phyloP scores from a whole-genome alignment of 2,888 invertebrate species.

The Rosalia funebris region DNA sequence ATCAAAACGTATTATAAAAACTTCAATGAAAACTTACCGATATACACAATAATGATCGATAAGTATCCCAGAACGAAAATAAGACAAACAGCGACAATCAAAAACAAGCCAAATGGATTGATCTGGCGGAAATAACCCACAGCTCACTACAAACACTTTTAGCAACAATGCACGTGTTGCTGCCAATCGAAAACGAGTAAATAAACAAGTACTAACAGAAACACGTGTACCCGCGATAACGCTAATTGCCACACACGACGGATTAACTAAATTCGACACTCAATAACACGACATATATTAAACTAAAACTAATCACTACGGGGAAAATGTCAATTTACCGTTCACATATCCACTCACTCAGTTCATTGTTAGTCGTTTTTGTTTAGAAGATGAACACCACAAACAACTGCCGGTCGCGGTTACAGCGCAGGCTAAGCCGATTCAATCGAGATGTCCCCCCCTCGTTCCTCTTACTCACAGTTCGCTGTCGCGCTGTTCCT shows the following conservation, averaged over 20 bases:
- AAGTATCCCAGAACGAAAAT: background rate
- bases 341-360: constrained; percentile 32
- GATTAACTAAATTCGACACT: background rate
- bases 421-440: constrained; percentile 31
- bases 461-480: constrained; percentile 9
- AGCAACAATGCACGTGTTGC: constrained; percentile 28
- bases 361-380: constrained; percentile 31
- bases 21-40: background rate
- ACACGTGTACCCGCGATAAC: constrained; percentile 25
- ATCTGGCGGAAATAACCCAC: constrained; percentile 20
- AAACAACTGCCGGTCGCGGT: constrained; percentile 34
- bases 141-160: constrained; percentile 19
- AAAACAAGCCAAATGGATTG: background rate
- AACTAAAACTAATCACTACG: constrained; percentile 20
- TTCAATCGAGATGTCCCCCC: constrained; percentile 26
- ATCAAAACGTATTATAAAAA: too few species aligned
- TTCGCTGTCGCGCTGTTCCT: constrained; percentile 6
- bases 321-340: constrained; percentile 18
- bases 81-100: background rate
- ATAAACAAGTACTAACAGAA: constrained; percentile 23
- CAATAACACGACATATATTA: background rate
- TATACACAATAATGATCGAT: background rate
- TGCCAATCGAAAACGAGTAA: constrained; percentile 28
- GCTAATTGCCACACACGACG: background rate
- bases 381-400: constrained; percentile 40